Evolutionary conservation across 2,888 invertebrate species (phyloP).

Genomic region (Callinectes sapidus): DNA sequence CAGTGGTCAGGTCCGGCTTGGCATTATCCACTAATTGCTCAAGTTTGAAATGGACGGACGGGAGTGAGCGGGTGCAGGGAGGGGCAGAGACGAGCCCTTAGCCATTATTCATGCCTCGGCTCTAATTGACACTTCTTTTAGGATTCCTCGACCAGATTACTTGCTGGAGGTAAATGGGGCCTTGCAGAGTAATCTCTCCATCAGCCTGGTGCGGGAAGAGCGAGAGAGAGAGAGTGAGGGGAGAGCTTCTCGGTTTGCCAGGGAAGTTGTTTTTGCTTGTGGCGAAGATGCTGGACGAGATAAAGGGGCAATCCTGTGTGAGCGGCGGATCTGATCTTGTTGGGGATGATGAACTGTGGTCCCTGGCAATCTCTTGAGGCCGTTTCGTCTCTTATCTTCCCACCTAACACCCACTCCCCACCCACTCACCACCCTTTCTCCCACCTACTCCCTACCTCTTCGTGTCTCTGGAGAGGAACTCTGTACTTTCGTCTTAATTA

Average conservation of each 20-base stretch:
- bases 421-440: not conserved
- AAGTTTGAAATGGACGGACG: slow-evolving; percentile 54
- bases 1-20: slow-evolving; percentile 46
- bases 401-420: not conserved
- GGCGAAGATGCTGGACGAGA: not conserved
- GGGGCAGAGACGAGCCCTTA: not conserved
- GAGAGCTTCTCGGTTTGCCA: not conserved
- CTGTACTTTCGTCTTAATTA: slow-evolving; percentile 16
- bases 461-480: not conserved
- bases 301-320: not conserved
- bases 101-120: slow-evolving; percentile 53
- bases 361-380: not conserved
- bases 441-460: not conserved
- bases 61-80: slow-evolving; percentile 26
- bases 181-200: slow-evolving; percentile 58
- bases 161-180: slow-evolving; percentile 60
- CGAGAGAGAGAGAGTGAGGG: not conserved
- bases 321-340: not conserved
- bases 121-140: slow-evolving; percentile 65
- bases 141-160: slow-evolving; percentile 62
- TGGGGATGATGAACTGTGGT: not conserved
- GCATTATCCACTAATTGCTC: slow-evolving; percentile 62
- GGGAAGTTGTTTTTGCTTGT: slow-evolving; percentile 10
- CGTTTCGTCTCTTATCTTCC: not conserved
- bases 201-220: not conserved